These are phyloP conservation scores for Leptodactylus fallax DNA, from an alignment of 2,797 vertebrate species.

Conservation along the genomic window DNA sequence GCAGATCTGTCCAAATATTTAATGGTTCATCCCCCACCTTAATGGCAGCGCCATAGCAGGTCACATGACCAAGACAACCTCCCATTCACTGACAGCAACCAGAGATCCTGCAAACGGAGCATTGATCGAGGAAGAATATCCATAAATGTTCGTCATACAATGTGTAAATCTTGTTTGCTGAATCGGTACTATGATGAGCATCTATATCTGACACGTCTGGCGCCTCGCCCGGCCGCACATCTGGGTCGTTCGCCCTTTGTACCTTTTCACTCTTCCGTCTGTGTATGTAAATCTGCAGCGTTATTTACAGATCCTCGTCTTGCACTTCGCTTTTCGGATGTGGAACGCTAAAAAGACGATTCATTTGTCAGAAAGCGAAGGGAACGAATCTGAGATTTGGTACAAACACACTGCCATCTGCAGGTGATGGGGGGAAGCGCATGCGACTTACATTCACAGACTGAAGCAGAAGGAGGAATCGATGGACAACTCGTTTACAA, in stretches of 20 bases:
- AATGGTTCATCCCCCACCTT: too few species aligned
- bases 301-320: not conserved
- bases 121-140: too few species aligned
- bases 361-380: not conserved
- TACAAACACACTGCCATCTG: constrained; percentile 31
- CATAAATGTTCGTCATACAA: too few species aligned
- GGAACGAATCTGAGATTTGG: not conserved
- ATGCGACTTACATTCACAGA: too few species aligned
- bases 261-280: not conserved
- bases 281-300: not conserved
- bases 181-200: not conserved
- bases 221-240: not conserved
- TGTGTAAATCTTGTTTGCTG: not conserved
- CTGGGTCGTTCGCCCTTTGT: not conserved
- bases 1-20: too few species aligned
- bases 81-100: too few species aligned
- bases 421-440: constrained; percentile 18
- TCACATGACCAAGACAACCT: too few species aligned
- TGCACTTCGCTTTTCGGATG: not conserved
- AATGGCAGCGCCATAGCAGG: too few species aligned
- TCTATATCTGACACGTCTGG: not conserved
- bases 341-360: not conserved
- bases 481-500: not conserved
- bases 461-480: not conserved
- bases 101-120: too few species aligned